Evolutionary conservation across 2,797 vertebrate genomes (phyloP).

Genomic region (Crocidura indochinensis): DNA sequence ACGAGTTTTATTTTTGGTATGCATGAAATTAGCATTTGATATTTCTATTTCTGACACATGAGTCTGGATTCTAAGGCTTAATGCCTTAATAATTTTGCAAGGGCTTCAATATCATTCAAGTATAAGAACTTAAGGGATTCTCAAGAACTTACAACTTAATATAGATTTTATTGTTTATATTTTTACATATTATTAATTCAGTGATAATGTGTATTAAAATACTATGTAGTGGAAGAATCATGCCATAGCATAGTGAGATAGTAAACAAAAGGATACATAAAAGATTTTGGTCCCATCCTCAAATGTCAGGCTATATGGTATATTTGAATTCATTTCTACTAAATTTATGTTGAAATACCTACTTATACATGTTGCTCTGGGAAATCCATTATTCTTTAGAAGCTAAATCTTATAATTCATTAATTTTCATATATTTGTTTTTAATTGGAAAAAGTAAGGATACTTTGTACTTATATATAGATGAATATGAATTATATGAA

Average conservation of each 20-base stretch:
- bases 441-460: constrained; percentile 70
- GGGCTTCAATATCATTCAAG: constrained; percentile 25
- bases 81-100: neutral
- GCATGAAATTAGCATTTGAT: neutral
- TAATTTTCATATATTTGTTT: constrained; percentile 67
- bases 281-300: neutral
- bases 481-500: constrained; percentile 80
- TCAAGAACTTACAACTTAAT: constrained; percentile 15
- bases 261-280: neutral
- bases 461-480: constrained; percentile 72
- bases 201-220: constrained; percentile 9
- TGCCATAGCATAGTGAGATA: neutral
- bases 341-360: constrained; percentile 68
- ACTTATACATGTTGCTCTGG: constrained; percentile 65
- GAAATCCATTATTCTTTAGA: constrained; percentile 81
- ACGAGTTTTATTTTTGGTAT: neutral
- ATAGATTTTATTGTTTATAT: constrained; percentile 36
- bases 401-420: constrained; percentile 77
- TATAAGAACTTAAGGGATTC: neutral
- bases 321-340: constrained; percentile 60
- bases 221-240: constrained; percentile 39
- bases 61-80: neutral
- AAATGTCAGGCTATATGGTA: constrained; percentile 44
- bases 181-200: constrained; percentile 13
- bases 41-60: neutral